Evolutionary conservation across 2,113 vertebrate species (phyloP).

Genomic region (Menura novaehollandiae): DNA sequence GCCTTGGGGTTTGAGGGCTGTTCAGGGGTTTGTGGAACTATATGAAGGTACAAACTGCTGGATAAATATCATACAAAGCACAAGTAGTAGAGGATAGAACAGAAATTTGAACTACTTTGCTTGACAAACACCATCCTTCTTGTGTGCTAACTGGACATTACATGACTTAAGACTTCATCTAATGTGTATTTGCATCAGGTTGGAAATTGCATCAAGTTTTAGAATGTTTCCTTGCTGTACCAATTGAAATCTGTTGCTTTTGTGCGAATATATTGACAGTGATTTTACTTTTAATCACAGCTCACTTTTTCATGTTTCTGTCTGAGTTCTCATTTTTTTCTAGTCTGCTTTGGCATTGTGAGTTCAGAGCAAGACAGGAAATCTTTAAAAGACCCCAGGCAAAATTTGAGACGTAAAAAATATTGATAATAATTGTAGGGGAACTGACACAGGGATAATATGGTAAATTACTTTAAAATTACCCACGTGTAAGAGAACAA

Average conservation of each 20-base stretch:
- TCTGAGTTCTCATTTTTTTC: background rate
- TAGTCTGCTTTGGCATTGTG: background rate
- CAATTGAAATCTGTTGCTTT: background rate
- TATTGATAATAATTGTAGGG: no score
- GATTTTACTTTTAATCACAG: background rate
- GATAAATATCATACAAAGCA: background rate
- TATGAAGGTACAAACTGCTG: background rate
- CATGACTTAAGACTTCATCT: background rate
- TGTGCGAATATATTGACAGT: background rate
- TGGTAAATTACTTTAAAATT: background rate
- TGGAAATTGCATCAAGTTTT: background rate
- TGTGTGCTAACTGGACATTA: background rate
- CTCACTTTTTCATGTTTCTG: background rate
- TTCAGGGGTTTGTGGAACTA: rapidly evolving
- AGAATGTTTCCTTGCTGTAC: background rate
- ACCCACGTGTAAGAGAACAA: background rate
- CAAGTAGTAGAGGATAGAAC: rapidly evolving
- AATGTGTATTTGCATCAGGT: background rate
- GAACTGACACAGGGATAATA: background rate
- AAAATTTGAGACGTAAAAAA: background rate
- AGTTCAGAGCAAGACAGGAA: background rate
- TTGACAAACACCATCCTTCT: background rate
- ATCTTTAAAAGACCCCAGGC: background rate
- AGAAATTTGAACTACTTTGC: background rate
- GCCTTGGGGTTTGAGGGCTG: background rate